These are phyloP conservation scores for Antrozous pallidus DNA, from an alignment of 2,797 vertebrate genomes.

Conservation along the genomic window DNA sequence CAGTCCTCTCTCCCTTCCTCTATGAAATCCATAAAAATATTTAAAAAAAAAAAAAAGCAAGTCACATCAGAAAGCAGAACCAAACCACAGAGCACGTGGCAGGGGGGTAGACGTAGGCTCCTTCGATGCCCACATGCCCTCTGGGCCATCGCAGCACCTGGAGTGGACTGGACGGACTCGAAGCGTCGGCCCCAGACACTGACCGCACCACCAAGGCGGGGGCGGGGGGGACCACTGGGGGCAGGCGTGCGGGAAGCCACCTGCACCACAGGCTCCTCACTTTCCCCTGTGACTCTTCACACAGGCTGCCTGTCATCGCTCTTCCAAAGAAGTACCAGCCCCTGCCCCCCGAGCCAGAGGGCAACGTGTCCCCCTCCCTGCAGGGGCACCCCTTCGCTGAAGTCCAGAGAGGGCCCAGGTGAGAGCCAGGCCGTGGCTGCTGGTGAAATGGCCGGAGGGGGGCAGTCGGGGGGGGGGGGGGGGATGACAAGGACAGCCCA, in stretches of 20 bases:
- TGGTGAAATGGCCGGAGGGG: too few species aligned
- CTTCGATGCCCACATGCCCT: fast-evolving
- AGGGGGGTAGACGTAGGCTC: background rate
- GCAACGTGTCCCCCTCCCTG: background rate
- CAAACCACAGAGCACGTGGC: fast-evolving
- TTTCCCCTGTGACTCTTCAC: background rate
- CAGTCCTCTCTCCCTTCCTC: too few species aligned
- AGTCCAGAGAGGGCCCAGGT: constrained; percentile 43
- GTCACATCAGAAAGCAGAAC: background rate
- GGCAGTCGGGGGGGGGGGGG: fast-evolving
- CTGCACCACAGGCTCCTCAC: fast-evolving
- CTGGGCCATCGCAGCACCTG: too few species aligned
- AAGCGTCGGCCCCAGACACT: background rate
- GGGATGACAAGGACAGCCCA: background rate
- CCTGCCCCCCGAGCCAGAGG: constrained; percentile 72
- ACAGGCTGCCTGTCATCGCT: constrained; percentile 71
- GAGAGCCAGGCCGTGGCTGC: background rate
- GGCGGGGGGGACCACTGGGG: fast-evolving
- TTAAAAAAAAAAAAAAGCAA: too few species aligned
- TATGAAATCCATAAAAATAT: too few species aligned
- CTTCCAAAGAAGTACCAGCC: constrained; percentile 80
- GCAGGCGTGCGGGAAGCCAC: background rate
- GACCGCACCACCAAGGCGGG: background rate
- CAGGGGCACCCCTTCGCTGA: background rate
- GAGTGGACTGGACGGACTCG: fast-evolving